A percentile compares a stretch with the other conserved stretches of the same genome.
These are phyloP conservation scores for Nycticebus coucang DNA, from an alignment of 2,113 vertebrate species.

Conservation along the genomic window DNA sequence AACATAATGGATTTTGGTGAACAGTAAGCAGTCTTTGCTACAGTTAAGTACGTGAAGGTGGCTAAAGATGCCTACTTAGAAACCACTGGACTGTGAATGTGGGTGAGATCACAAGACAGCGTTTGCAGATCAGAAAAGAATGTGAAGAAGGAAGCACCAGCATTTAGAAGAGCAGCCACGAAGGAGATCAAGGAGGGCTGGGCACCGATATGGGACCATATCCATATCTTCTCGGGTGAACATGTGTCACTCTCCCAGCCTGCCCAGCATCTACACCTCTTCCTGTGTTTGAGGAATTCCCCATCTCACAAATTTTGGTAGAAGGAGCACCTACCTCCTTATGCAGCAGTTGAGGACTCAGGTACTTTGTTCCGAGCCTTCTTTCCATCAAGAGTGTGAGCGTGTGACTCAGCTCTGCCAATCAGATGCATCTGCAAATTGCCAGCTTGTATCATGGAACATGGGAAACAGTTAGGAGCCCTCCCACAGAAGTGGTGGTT, in stretches of 20 bases:
- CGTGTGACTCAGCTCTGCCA: not conserved
- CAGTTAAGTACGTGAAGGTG: not conserved
- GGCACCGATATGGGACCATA: not conserved
- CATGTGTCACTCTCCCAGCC: not conserved
- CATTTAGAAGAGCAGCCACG: not conserved
- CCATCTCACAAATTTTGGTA: not conserved
- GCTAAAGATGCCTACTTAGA: not conserved
- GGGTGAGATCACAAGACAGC: not conserved
- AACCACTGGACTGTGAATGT: not conserved
- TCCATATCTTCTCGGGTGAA: not conserved
- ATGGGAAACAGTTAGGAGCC: not conserved
- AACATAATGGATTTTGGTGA: not conserved
- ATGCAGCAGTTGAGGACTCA: not conserved
- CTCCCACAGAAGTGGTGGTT: not conserved
- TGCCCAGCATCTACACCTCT: not conserved
- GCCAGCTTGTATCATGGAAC: not conserved
- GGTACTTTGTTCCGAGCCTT: not conserved
- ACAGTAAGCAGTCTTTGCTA: not conserved
- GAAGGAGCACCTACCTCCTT: not conserved
- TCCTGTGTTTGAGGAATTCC: not conserved
- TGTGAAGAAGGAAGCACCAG: not conserved
- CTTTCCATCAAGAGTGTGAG: not conserved
- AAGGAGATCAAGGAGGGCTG: not conserved
- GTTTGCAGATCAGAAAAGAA: not conserved
- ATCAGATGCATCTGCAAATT: not conserved